Base-by-base conservation (phyloP, 2,797 vertebrate species). In the Anguilla anguilla region DNA sequence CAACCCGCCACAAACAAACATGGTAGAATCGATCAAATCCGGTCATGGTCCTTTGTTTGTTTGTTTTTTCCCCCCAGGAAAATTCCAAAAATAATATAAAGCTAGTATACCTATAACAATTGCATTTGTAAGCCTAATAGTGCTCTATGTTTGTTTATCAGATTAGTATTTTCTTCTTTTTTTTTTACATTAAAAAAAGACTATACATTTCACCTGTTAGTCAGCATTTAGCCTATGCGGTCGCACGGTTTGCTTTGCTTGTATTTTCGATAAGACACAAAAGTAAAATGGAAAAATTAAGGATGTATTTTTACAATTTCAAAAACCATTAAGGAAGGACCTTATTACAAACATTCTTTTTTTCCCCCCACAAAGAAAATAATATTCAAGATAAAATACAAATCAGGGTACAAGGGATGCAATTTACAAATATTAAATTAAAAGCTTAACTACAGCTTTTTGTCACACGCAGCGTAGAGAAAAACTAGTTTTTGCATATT, bases 401-500 rank as follows among this genome's bases (percentile, higher is more conserved):
- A 90, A 90, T 91, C 74, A 91, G 92, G 91, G 88, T 51, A 91
- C 51, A 92, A 90, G 84, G 90, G 59, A 87, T 57, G 88, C 89
- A 86, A 90, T 86, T 89, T 89, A 92, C 90, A 89, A 9, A 69
- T 86, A 90, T 79, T 85, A 90, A 89, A 89, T 91, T 74, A 92
- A 88, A 88, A 88, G 69, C 89, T 51, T 17, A 89, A 91, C 67
- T 85, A 89, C 85, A 87, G 88, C 51, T 84, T 88, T 67, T 90
- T 7, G 88, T 90, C 83, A 82, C 49, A 55, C 86, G 90, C 85
- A 88, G 88, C 69, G 28, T 85, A 90, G 86, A 92, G 87, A 77
- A 72, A 77, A 90, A 87, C 51, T 86, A 87, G 79, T 79, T 91
- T 89, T 93, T 92, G 88, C 89, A 94, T 93, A 92, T 93, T 88